Percentiles rank a stretch among this genome's conserved stretches.
Evolutionary conservation across 1,140 invertebrate genomes (phyloP).

Genomic region (Colletes gigas): DNA sequence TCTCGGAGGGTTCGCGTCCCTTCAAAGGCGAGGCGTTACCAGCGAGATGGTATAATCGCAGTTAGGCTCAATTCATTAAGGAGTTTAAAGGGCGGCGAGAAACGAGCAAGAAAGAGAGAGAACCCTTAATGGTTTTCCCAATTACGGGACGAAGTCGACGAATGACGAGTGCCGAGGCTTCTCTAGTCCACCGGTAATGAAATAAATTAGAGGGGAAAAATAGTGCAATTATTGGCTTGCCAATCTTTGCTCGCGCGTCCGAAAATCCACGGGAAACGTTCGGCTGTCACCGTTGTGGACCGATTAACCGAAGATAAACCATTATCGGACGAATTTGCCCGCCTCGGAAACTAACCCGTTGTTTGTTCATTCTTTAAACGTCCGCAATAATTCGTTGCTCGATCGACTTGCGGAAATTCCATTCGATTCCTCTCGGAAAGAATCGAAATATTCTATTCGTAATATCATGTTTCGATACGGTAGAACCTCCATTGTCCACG

Average conservation of each 20-base stretch:
- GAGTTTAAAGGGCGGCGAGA: constrained; percentile 60
- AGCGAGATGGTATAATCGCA: constrained; percentile 64
- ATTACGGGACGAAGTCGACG: constrained; percentile 53
- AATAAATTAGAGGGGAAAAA: constrained; percentile 63
- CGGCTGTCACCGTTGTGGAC: background rate
- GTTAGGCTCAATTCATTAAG: constrained; percentile 70
- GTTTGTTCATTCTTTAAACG: constrained; percentile 13
- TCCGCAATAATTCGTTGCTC: constrained; percentile 2
- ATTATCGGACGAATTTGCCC: constrained; percentile 41
- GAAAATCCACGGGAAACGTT: constrained; percentile 12
- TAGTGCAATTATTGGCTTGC: constrained; percentile 65
- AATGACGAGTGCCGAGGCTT: constrained; percentile 55
- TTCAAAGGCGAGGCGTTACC: constrained; percentile 59
- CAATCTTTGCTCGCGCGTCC: constrained; percentile 29
- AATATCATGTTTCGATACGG: no score
- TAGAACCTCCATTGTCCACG: no score
- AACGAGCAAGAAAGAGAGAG: constrained; percentile 27
- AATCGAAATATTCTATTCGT: no score
- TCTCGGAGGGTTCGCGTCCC: constrained; percentile 53
- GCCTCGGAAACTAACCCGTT: constrained; percentile 8
- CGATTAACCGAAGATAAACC: constrained; percentile 30
- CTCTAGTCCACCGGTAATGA: constrained; percentile 60
- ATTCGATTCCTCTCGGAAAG: background rate
- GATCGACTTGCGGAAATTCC: constrained; percentile 8
- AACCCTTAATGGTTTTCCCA: constrained; percentile 65